Conservation (phyloP, 2,797 vertebrate species). For the Pelodytes ibericus region DNA sequence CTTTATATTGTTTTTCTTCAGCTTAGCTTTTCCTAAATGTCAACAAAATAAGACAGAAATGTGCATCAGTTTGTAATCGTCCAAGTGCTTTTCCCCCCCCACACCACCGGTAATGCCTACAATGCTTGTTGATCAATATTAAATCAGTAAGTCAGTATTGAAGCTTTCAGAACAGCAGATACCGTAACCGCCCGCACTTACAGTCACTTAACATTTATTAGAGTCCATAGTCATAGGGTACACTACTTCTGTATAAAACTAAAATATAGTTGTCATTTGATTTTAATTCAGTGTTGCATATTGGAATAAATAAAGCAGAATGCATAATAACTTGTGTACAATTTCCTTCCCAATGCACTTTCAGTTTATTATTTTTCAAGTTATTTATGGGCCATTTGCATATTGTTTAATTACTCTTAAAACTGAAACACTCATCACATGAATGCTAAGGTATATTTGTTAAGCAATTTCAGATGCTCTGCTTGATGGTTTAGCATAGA, state of each 20-base stretch:
- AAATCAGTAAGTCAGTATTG: not conserved
- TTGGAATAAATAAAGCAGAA: constrained; percentile 26
- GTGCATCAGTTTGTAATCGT: not conserved
- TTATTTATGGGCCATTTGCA: constrained; percentile 58
- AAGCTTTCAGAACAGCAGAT: accelerated
- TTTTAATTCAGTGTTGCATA: constrained; percentile 1
- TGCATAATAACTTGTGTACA: constrained; percentile 26
- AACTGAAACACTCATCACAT: constrained; percentile 67
- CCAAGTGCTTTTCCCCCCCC: not conserved
- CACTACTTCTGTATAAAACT: not conserved
- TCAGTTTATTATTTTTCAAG: constrained; percentile 47
- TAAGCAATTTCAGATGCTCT: constrained; percentile 78
- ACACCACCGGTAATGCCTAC: not conserved
- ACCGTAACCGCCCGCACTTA: not conserved
- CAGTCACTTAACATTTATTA: not conserved
- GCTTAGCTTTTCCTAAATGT: constrained; percentile 8
- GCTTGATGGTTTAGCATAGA: constrained; percentile 73
- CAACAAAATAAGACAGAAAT: not conserved
- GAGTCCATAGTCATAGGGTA: not conserved
- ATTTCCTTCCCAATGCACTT: constrained; percentile 22
- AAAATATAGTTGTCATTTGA: not conserved
- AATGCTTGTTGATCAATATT: constrained; percentile 7
- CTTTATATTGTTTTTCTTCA: not conserved
- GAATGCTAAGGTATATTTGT: constrained; percentile 66
- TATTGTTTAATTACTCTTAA: constrained; percentile 72